A percentile compares a stretch with the other conserved stretches of the same genome.
phyloP scores from a whole-genome alignment of 2,888 invertebrate genomes.

The Pogonocherus hispidulus region DNA sequence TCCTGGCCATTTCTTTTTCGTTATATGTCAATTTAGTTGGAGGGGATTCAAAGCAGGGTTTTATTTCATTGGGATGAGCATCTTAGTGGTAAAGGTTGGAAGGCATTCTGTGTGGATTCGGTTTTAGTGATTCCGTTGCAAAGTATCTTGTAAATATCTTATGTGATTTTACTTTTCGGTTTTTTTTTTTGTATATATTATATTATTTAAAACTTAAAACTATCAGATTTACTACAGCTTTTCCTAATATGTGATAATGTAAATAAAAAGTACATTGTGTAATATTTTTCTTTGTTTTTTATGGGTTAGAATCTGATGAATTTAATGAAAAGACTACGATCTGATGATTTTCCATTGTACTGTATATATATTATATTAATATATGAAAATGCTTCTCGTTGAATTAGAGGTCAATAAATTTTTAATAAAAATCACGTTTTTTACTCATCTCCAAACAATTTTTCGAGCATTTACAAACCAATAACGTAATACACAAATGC shows the following conservation, averaged over 20 bases:
- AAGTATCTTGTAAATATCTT: conserved; percentile 26
- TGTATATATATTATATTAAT: conserved; percentile 51
- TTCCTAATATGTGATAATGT: conserved; percentile 58
- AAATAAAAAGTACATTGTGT: conserved; percentile 50
- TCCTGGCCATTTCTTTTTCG: conserved; percentile 17
- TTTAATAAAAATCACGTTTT: conserved; percentile 45
- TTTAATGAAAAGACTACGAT: conserved; percentile 32
- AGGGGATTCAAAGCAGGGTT: background rate
- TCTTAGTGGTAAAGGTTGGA: background rate
- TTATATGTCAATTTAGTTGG: conserved; percentile 18
- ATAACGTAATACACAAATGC: no score
- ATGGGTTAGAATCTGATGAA: conserved; percentile 18
- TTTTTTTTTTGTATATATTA: conserved; percentile 44
- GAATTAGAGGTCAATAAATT: conserved; percentile 52
- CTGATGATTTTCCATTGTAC: conserved; percentile 42
- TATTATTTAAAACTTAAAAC: conserved; percentile 34
- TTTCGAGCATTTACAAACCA: no score
- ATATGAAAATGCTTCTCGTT: conserved; percentile 47
- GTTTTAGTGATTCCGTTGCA: conserved; percentile 37
- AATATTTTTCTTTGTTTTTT: conserved; percentile 23
- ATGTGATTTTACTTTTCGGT: conserved; percentile 37
- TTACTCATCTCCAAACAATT: conserved; percentile 8
- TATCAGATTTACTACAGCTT: conserved; percentile 47
- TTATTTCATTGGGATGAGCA: background rate
- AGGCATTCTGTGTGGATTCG: background rate